phyloP scores from a whole-genome alignment of 2,113 vertebrate genomes.

The Gracilinanus agilis region DNA sequence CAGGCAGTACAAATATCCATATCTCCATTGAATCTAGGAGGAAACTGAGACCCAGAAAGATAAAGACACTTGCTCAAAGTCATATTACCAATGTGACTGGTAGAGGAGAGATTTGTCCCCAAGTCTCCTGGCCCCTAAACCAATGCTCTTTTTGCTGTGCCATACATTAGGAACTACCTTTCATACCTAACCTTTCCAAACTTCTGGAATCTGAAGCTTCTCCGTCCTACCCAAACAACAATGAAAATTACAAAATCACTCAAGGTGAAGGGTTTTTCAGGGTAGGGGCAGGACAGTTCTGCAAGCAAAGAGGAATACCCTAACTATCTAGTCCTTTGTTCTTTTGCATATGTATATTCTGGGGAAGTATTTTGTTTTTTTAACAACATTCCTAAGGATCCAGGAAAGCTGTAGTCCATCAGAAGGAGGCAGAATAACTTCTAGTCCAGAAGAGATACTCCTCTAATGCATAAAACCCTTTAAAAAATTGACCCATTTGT shows the following conservation, averaged over 20 bases:
- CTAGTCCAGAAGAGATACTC: neutral
- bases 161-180: neutral
- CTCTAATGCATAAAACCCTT: neutral
- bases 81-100: neutral
- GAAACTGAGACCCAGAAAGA: neutral
- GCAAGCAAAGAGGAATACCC: neutral
- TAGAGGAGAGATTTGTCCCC: neutral
- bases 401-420: neutral
- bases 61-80: neutral
- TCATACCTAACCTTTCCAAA: neutral
- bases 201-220: neutral
- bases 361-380: neutral
- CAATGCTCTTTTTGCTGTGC: neutral
- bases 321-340: neutral
- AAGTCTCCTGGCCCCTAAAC: neutral
- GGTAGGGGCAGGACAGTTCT: neutral
- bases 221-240: neutral
- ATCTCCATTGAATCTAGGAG: neutral
- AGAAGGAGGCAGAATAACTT: neutral
- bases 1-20: neutral
- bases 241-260: neutral
- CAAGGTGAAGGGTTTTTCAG: neutral
- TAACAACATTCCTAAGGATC: neutral
- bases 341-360: neutral
- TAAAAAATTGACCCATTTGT: neutral